phyloP scores from a whole-genome alignment of 2,888 invertebrate genomes.

The Eilema depressum region DNA sequence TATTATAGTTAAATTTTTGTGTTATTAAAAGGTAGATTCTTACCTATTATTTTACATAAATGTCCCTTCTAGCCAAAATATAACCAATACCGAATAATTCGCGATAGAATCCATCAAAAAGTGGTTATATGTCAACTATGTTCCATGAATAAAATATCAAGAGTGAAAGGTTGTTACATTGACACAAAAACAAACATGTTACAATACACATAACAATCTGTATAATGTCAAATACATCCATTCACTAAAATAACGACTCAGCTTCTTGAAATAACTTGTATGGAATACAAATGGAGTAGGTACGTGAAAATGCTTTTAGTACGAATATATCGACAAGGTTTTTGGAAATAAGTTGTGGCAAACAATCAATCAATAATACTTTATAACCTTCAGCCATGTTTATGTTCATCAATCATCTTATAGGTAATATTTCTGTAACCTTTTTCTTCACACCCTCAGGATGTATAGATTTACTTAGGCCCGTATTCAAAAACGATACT shows the following conservation, averaged over 20 bases:
- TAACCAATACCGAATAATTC: no score
- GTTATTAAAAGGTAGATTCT: no score
- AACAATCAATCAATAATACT: not conserved
- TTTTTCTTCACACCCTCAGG: not conserved
- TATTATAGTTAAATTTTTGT: no score
- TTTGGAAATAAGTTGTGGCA: not conserved
- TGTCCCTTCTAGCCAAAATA: no score
- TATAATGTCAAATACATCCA: not conserved
- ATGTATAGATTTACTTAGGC: not conserved
- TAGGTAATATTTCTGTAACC: not conserved
- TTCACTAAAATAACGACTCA: not conserved
- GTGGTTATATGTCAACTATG: no score
- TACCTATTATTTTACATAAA: no score
- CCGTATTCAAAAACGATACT: no score
- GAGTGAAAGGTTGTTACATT: not conserved
- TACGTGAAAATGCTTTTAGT: conserved; percentile 11
- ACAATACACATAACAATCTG: not conserved
- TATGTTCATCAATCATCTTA: not conserved
- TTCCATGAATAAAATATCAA: no score
- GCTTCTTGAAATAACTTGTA: not conserved
- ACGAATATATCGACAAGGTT: not conserved
- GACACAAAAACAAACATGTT: not conserved
- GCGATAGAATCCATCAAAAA: no score
- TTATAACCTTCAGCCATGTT: not conserved
- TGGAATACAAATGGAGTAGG: not conserved